Percentiles rank a stretch among this genome's conserved stretches.
Conservation (phyloP, 2,113 vertebrate genomes). For the Abramis brama region DNA sequence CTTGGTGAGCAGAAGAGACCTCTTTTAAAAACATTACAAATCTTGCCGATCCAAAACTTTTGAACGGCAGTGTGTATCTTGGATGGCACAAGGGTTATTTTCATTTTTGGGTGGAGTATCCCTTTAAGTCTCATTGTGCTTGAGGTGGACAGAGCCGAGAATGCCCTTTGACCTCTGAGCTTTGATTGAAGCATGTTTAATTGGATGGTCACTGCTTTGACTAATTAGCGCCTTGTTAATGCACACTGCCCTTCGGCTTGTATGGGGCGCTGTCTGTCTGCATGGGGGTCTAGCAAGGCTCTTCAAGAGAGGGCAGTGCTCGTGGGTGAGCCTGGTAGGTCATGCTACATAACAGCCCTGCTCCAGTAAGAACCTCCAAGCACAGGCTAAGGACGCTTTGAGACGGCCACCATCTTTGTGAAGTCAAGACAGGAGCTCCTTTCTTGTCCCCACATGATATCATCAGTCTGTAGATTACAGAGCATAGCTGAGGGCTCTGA, state of each 20-base stretch:
- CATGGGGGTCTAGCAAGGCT: conserved; percentile 61
- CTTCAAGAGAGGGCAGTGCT: conserved; percentile 64
- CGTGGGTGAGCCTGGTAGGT: conserved; percentile 61
- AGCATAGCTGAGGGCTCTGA: conserved; percentile 10
- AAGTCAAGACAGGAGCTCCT: conserved; percentile 33
- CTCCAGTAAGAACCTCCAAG: conserved; percentile 47
- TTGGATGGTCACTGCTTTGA: conserved; percentile 74
- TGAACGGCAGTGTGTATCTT: neutral
- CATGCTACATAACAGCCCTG: conserved; percentile 56
- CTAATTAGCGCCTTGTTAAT: conserved; percentile 78
- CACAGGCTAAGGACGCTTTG: conserved; percentile 56
- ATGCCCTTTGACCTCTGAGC: conserved; percentile 70
- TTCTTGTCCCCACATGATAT: conserved; percentile 46
- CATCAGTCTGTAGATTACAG: conserved; percentile 53
- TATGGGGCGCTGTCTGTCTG: conserved; percentile 49
- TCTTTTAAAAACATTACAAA: no score
- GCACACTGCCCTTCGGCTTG: conserved; percentile 63
- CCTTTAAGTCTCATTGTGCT: neutral
- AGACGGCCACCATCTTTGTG: conserved; percentile 63
- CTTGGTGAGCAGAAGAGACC: no score
- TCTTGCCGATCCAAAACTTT: no score
- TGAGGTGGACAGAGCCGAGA: conserved; percentile 54
- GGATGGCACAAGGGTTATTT: neutral
- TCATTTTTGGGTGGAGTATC: neutral
- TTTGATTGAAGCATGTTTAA: conserved; percentile 77